phyloP scores from a whole-genome alignment of 64 coral and sea anemone genomes.

The Dendrophyllia cribrosa region DNA sequence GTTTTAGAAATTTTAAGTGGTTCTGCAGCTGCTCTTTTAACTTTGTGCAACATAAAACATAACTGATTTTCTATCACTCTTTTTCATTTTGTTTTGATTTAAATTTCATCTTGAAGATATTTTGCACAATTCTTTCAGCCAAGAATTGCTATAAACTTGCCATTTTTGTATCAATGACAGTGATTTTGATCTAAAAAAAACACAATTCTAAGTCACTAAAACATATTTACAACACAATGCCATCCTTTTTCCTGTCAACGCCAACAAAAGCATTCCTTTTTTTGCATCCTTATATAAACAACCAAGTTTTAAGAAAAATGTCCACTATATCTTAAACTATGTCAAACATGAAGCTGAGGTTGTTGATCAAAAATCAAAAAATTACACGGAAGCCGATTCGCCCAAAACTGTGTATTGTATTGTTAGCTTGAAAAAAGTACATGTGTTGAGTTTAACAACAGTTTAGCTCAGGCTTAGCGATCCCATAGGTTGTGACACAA shows the following conservation, averaged over 20 bases:
- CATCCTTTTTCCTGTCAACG: slow-evolving; percentile 6
- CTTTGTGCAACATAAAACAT: no score
- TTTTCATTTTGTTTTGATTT: no score
- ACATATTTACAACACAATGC: slow-evolving; percentile 28
- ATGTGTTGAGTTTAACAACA: slow-evolving; percentile 41
- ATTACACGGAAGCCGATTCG: not conserved
- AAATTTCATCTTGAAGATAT: no score
- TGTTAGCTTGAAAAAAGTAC: slow-evolving; percentile 47
- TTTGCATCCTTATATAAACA: slow-evolving; percentile 39
- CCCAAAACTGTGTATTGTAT: not conserved
- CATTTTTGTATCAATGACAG: not conserved
- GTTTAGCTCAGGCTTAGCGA: slow-evolving; percentile 47
- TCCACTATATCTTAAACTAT: not conserved
- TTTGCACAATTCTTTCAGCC: not conserved
- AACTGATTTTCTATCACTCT: no score
- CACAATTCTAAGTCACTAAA: not conserved
- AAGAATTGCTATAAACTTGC: not conserved
- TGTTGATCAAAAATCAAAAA: not conserved
- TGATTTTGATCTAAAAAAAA: slow-evolving; percentile 10
- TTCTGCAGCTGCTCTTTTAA: no score
- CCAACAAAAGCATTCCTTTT: slow-evolving; percentile 6
- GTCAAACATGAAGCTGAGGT: not conserved
- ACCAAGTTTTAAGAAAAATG: not conserved
- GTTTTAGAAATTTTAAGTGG: no score
- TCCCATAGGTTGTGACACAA: slow-evolving; percentile 75